These are phyloP conservation scores for Lytechinus pictus DNA, from an alignment of 35 echinoderm and acorn worm genomes.

Conservation along the genomic window DNA sequence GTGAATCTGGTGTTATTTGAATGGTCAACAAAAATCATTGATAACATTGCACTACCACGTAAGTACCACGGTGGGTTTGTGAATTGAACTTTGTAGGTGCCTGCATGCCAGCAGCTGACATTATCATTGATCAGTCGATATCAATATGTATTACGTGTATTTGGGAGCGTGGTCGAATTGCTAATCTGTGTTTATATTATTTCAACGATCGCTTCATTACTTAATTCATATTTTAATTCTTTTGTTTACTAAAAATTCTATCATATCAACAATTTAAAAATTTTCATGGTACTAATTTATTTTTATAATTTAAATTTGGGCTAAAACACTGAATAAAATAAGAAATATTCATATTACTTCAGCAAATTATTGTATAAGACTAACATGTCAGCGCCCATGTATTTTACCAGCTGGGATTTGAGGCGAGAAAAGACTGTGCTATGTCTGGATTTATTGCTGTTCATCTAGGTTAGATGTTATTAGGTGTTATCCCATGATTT, in stretches of 20 bases:
- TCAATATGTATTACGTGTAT: too few relatives aligned
- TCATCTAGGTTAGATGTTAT: conserved; percentile 41
- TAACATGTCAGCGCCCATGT: conserved; percentile 54
- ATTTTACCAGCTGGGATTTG: not conserved
- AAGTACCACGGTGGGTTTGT: not conserved
- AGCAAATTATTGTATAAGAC: not conserved
- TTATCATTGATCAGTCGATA: too few relatives aligned
- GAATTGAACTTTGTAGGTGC: not conserved
- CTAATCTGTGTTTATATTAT: not conserved
- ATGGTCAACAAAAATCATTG: not conserved
- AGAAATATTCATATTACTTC: not conserved
- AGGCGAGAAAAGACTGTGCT: not conserved
- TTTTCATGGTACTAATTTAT: not conserved
- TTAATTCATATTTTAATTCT: not conserved
- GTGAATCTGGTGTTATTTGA: not conserved
- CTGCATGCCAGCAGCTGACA: too few relatives aligned
- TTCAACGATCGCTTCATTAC: not conserved
- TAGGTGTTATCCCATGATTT: not conserved
- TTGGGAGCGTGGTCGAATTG: not conserved
- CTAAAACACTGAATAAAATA: not conserved
- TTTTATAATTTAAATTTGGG: not conserved
- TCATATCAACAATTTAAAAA: not conserved
- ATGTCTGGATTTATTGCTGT: conserved; percentile 49
- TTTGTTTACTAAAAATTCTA: not conserved
- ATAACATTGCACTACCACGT: not conserved